Evolutionary conservation across 2,888 invertebrate genomes (phyloP), one percentile per base, ranked within the genome.

Genomic region (Agrotis puta): DNA sequence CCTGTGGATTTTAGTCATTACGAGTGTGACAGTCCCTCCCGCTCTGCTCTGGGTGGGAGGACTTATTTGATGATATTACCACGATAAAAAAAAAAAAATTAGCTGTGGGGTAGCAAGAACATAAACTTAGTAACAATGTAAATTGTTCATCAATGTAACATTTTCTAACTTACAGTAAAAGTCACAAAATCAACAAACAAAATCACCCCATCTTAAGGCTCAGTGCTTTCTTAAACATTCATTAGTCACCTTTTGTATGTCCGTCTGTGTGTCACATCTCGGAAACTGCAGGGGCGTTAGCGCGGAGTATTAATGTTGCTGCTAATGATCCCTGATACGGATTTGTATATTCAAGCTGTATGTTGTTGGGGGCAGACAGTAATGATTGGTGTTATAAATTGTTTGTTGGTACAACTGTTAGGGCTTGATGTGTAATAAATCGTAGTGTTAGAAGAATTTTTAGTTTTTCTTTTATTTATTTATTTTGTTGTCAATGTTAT

Each of bases 221-320:
- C 81, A 79, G 84, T 83, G 89, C 79, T 81, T 85, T 88, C 87
- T 88, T 87, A 88, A 88, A 86, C 82, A 77, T 84, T 87, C 88
- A 89, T 89, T 84, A 88, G 85, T 89, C 88, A 89, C 84, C 81
- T 83, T 81, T 84, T 87, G 86, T 85, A 77, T 80, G 82, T 81
- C 70, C 75, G 82, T 79, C 76, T 83, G 73, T 76, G 62, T 73
- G 80, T 73, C 83, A 78, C 77, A 69, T 83, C 82, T 83, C 83
- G 82, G 87, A 85, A 85, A 82, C 75, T 79, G 73, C 65, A 66
- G 84, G 83, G 85, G 88, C 81, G 88, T 79, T 71, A 82, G 82
- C 84, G 80, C 85, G 83, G 83, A 78, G 80, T 81, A 83, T 85
- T 85, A 88, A 88, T 88, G 84, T 75, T 66, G 43, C 70, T 75